These are phyloP conservation scores for Copidosoma aretas DNA, from an alignment of 2,888 invertebrate species.

Conservation along the genomic window DNA sequence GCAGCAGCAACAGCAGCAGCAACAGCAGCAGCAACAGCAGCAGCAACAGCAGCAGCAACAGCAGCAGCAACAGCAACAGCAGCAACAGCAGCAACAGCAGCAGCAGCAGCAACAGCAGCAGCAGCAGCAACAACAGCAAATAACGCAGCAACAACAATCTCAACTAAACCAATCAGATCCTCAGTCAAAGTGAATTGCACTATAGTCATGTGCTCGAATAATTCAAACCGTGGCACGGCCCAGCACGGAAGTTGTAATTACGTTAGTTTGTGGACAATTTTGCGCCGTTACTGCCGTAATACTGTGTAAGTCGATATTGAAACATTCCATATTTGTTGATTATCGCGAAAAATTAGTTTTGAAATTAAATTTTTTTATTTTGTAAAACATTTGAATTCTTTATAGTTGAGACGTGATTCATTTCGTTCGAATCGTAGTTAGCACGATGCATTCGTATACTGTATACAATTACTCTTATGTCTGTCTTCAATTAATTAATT, in stretches of 20 bases:
- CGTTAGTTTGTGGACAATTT: neutral
- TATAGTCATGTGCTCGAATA: constrained; percentile 23
- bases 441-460: neutral
- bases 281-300: neutral
- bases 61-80: constrained; percentile 41
- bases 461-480: neutral
- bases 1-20: constrained; percentile 44
- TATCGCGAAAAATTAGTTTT: neutral
- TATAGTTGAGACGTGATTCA: neutral
- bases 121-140: constrained; percentile 50
- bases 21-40: constrained; percentile 12
- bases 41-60: constrained; percentile 26
- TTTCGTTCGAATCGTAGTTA: neutral
- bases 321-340: constrained; percentile 36
- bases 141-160: constrained; percentile 40
- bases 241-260: neutral
- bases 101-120: constrained; percentile 53
- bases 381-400: neutral
- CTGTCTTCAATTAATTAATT: neutral
- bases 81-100: constrained; percentile 63
- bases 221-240: constrained; percentile 3
- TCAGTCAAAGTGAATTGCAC: constrained; percentile 35
- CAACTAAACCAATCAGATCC: constrained; percentile 32
- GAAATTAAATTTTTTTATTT: neutral
- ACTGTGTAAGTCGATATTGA: constrained; percentile 29